Evolutionary conservation across 2,797 vertebrate species (phyloP), one percentile per base, ranked within the genome.

Genomic region (Oryzias dopingdopingensis): DNA sequence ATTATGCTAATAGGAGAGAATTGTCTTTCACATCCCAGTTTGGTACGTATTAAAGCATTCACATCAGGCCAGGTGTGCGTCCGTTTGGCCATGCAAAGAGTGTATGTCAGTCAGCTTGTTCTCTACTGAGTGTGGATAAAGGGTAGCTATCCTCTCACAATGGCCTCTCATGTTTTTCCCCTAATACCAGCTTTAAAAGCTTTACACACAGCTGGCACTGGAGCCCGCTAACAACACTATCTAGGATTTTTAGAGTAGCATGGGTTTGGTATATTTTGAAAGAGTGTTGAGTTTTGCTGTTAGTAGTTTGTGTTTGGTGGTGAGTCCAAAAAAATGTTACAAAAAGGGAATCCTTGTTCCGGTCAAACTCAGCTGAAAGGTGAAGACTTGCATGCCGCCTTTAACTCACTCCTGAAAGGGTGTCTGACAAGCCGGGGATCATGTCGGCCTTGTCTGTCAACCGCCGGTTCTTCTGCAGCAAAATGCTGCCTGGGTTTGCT

Each of bases 1-100:
- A 63, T 89, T 65, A 86, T 87, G 81, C 68, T 86, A 80, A 88
- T 82, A 76, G 77, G 67, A 70, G 68, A 78, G 69, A 84, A 85
- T 65, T 72, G 76, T 89, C 86, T 90, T 79, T 88, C 72, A 74
- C 72, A 48, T 84, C 72, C 78, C 69, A 72, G 84, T 83, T 81
- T 81, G 63, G 80, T 83, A 72, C 76, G 65, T 85, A 84, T 89
- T 81, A 74, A 87, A 88, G 85, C 86, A 83, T 89, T 90, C 80
- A 82, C 83, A 80, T 80, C 76, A 83, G 89, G 81, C 89, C 88
- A 90, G 84, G 84, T 89, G 87, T 76, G 80, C 86, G 84, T 87
- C 83, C 67, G 23, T 82, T 87, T 83, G 83, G 83, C 82, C 89
- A 89, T 91, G 90, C 87, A 90, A 85, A 81, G 76, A 83, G 80